Percentiles rank a stretch among this genome's conserved stretches.
These are phyloP conservation scores for Glyptemys insculpta DNA, from an alignment of 2,797 vertebrate species.

Conservation along the genomic window DNA sequence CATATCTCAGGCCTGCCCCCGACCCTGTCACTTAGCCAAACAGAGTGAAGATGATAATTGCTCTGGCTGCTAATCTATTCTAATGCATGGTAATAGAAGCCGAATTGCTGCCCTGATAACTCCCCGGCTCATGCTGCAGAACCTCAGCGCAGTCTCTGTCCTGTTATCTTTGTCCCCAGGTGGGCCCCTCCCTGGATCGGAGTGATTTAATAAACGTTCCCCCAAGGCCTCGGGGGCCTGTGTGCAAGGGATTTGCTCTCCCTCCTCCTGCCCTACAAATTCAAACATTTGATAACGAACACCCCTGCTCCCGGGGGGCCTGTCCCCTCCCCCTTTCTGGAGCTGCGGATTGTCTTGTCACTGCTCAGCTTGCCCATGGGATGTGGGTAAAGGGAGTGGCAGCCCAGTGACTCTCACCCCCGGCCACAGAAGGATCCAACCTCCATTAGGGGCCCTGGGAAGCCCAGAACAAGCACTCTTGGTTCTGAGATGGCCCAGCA, in stretches of 20 bases:
- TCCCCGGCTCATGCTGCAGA: slow-evolving; percentile 48
- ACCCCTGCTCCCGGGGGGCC: background rate
- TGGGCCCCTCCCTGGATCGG: slow-evolving; percentile 50
- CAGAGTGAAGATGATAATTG: slow-evolving; percentile 60
- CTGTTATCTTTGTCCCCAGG: slow-evolving; percentile 77
- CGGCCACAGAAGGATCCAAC: background rate
- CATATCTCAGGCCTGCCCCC: background rate
- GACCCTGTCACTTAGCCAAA: background rate
- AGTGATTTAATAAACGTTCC: slow-evolving; percentile 39
- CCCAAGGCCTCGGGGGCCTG: background rate
- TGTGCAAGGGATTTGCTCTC: slow-evolving; percentile 53
- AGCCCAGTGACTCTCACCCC: background rate
- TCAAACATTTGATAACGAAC: background rate
- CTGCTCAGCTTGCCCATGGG: background rate
- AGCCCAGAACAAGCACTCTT: background rate
- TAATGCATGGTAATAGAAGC: slow-evolving; percentile 80
- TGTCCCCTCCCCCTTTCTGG: background rate
- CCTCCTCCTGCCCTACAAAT: slow-evolving; percentile 8
- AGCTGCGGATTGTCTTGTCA: background rate
- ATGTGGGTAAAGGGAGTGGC: background rate
- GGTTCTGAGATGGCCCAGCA: background rate
- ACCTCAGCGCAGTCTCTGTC: background rate
- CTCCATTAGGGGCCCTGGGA: background rate
- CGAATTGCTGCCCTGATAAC: slow-evolving; percentile 74
- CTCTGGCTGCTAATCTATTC: slow-evolving; percentile 78